Percentiles rank a stretch among this genome's conserved stretches.
Conservation (phyloP, 2,113 vertebrate genomes). For the Ictalurus punctatus region DNA sequence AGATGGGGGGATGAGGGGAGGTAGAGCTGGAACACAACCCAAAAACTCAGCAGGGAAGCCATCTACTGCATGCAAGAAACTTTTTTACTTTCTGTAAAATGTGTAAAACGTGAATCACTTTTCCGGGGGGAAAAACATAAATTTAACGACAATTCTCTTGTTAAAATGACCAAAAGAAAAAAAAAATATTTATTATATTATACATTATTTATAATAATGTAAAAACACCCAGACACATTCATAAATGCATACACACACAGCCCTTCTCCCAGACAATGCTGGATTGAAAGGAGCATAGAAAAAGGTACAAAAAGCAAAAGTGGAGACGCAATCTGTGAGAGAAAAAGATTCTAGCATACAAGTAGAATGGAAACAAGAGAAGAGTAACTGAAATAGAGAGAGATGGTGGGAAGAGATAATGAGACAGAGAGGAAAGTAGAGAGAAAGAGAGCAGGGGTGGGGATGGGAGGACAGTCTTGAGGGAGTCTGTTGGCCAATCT, state of each 20-base stretch:
- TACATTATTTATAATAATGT: neutral
- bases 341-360: conserved; percentile 19
- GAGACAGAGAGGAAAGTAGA: conserved; percentile 48
- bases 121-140: neutral
- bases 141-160: neutral
- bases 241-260: neutral
- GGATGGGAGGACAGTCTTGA: conserved; percentile 59
- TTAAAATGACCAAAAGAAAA: neutral
- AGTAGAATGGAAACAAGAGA: conserved; percentile 45
- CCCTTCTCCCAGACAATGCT: neutral
- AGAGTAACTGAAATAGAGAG: conserved; percentile 37
- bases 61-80: conserved; percentile 1
- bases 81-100: neutral
- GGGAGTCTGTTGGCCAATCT: conserved; percentile 76
- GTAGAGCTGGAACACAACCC: conserved; percentile 5
- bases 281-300: neutral
- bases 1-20: conserved; percentile 27
- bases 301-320: conserved; percentile 27
- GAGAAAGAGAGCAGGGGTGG: conserved; percentile 41
- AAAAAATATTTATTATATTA: neutral
- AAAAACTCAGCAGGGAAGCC: conserved; percentile 23
- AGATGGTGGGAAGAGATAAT: conserved; percentile 36
- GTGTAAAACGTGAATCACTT: neutral
- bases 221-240: neutral
- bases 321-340: neutral